Evolutionary conservation across 2,113 vertebrate genomes (phyloP).

Genomic region (Platysternon megacephalum): DNA sequence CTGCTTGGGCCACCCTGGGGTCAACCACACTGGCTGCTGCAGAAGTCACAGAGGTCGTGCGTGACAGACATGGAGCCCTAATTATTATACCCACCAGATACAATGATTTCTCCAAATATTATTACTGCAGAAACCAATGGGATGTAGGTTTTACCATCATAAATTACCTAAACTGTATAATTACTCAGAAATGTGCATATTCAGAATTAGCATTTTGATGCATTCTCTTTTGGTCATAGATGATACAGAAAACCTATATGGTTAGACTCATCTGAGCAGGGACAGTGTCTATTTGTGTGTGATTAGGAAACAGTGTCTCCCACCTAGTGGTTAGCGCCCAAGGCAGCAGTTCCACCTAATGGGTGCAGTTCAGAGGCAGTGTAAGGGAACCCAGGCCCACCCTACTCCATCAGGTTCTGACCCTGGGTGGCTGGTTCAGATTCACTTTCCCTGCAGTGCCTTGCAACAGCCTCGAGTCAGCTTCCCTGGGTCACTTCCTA

Average conservation of each 20-base stretch:
- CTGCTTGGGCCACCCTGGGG: no score
- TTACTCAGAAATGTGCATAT: neutral
- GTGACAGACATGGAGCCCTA: no score
- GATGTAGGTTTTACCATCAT: neutral
- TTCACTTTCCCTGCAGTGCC: neutral
- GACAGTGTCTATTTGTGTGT: neutral
- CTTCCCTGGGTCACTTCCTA: neutral
- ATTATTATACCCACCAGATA: neutral
- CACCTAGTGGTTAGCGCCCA: no score
- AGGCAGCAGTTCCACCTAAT: neutral
- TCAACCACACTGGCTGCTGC: no score
- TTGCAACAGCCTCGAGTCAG: neutral
- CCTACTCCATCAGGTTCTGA: no score
- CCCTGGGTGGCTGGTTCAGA: neutral
- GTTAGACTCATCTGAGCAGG: neutral
- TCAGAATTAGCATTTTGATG: neutral
- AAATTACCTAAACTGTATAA: neutral
- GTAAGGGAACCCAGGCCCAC: neutral
- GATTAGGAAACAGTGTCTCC: neutral
- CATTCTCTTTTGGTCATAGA: neutral
- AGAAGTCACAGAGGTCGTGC: no score
- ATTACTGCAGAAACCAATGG: neutral
- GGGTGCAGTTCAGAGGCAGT: neutral
- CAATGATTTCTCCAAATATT: rapidly evolving
- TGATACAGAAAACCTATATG: neutral